Conservation (phyloP, 2,888 invertebrate species). For the Phlogophora meticulosa region DNA sequence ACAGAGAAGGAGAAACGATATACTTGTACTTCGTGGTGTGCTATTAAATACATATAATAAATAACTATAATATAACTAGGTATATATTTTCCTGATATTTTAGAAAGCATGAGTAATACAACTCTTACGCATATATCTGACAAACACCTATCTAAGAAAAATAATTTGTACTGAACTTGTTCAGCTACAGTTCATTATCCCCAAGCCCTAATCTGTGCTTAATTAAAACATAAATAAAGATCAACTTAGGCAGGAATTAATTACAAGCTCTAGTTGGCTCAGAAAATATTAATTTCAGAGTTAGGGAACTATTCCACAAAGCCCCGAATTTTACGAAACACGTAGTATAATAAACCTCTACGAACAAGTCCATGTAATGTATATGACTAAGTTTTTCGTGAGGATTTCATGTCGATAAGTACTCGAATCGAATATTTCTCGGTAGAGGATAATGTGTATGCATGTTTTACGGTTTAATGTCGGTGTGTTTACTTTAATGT, state of each 20-base stretch:
- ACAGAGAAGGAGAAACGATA: no score
- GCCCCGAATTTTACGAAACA: conserved; percentile 33
- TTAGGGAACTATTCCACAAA: conserved; percentile 30
- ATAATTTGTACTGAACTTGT: background rate
- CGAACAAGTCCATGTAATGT: conserved; percentile 1
- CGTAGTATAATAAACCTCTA: conserved; percentile 6
- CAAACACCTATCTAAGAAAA: no score
- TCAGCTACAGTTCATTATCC: conserved; percentile 11
- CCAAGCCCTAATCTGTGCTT: conserved; percentile 5
- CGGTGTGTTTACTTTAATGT: conserved; percentile 32
- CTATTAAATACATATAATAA: no score
- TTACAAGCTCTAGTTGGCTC: conserved; percentile 41
- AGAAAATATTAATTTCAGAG: conserved; percentile 51
- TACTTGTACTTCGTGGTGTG: no score
- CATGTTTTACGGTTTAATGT: conserved; percentile 21
- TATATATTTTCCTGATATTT: background rate
- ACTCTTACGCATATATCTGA: background rate
- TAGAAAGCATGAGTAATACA: conserved; percentile 19
- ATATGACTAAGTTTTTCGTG: conserved; percentile 18
- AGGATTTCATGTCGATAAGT: conserved; percentile 9
- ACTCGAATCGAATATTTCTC: conserved; percentile 34
- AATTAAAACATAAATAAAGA: conserved; percentile 42
- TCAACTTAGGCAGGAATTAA: conserved; percentile 45
- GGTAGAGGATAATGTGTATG: conserved; percentile 21
- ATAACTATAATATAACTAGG: no score